phyloP scores from a whole-genome alignment of 2,797 vertebrate species.

The Artibeus lituratus region DNA sequence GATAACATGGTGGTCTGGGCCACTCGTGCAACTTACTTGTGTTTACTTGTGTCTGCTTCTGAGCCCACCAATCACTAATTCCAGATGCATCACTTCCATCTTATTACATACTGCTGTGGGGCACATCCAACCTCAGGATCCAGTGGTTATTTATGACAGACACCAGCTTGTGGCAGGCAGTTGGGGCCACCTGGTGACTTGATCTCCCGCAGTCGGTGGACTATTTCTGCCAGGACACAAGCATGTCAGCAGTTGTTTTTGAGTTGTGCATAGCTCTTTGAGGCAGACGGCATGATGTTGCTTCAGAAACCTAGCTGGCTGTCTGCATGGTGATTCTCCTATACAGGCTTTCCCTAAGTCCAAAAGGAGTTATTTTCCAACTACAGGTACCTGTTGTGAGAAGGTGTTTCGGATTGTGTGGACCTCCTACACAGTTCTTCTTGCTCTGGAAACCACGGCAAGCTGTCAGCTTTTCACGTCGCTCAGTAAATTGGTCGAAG shows the following conservation, averaged over 20 bases:
- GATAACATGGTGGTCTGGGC: not conserved
- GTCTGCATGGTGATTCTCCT: not conserved
- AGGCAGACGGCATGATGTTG: not conserved
- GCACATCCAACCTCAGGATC: not conserved
- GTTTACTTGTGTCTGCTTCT: not conserved
- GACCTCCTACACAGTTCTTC: not conserved
- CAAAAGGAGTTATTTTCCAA: not conserved
- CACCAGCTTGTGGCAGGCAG: not conserved
- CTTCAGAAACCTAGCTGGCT: not conserved
- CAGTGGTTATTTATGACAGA: not conserved
- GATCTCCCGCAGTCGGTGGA: not conserved
- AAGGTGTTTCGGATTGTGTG: not conserved
- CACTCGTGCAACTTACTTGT: not conserved
- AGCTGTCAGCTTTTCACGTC: not conserved
- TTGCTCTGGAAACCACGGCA: not conserved
- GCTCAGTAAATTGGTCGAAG: not conserved
- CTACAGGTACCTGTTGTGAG: not conserved
- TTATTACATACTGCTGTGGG: not conserved
- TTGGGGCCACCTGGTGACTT: not conserved
- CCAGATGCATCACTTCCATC: not conserved
- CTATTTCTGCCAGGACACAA: not conserved
- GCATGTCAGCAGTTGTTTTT: not conserved
- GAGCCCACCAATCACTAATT: not conserved
- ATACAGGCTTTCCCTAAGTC: not conserved
- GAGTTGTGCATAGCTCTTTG: not conserved